Conservation (phyloP, 2,113 vertebrate genomes). For the Nothocercus julius region DNA sequence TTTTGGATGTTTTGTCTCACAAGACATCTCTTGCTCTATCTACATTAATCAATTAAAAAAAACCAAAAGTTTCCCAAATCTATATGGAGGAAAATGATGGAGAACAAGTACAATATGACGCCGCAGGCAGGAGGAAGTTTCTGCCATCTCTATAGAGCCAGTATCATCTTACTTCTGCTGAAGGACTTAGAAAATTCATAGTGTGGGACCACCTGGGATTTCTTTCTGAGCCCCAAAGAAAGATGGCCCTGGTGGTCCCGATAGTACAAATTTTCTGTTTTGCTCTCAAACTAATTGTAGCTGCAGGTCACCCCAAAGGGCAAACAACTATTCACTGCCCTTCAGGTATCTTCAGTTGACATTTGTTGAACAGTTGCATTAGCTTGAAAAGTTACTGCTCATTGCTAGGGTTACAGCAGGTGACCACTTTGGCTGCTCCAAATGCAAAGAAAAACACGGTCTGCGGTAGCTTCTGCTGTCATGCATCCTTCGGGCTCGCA, state of each 20-base stretch:
- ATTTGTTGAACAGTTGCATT: neutral
- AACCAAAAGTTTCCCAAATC: neutral
- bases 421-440: neutral
- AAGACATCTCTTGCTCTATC: neutral
- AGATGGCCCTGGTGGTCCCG: neutral
- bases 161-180: neutral
- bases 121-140: neutral
- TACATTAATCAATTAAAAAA: conserved; percentile 7
- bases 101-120: neutral
- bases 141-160: neutral
- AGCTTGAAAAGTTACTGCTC: neutral
- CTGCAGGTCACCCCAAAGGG: neutral
- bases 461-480: neutral
- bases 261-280: neutral
- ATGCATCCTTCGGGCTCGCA: neutral
- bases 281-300: neutral
- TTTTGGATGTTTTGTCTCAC: neutral
- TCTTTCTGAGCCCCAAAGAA: neutral
- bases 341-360: neutral
- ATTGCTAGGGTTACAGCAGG: neutral
- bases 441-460: neutral
- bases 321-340: neutral
- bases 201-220: neutral
- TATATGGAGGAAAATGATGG: neutral
- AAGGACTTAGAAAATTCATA: neutral